Evolutionary conservation across 2,888 invertebrate genomes (phyloP), one percentile per base, ranked within the genome.

Genomic region (Eristalinus sepulchralis): DNA sequence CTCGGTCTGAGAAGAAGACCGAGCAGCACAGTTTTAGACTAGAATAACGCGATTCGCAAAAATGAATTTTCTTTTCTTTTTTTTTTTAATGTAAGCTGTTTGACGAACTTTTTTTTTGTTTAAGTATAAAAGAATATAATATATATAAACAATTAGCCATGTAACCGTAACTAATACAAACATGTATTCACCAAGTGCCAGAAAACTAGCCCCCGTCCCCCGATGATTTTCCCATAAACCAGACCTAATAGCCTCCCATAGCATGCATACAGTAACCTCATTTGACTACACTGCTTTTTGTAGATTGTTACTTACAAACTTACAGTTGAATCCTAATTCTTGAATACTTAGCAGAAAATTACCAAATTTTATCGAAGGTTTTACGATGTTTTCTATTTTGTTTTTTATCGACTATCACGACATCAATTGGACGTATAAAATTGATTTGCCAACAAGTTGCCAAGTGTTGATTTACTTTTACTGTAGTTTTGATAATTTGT

Each of bases 11-110:
- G 80, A 92, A 91, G 88, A 92, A 93, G 89, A 92, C 91, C 77
- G 91, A 92, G 87, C 91, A 92, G 88, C 92, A 92, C 70, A 92
- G 91, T 90, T 93, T 92, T 91, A 92, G 92, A 83, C 89, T 93
- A 90, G 92, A 93, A 84, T 92, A 90, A 83, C 70, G 57, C n/a
- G 17, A 20, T 47, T 47, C 17, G 87, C 63, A 39, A 36, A 22
- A 24, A 24, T 9, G 10, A 22, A 17, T 24, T 39, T 39, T 27
- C 5, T 27, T 27, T 47, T 17, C 1, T 47, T 47, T 47, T 17
- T 47, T 47, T 17, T 47, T 8, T 47, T 4, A 17, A 8, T 47
- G n/a, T 67, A 55, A 70, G 55, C 60, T 75, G 34, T 80, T 66
- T 57, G 68, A 59, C 24, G 39, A 73, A 67, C 34, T 47, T 84